Evolutionary conservation across 1,140 invertebrate species (phyloP).

Genomic region (Drosophila bipectinata): DNA sequence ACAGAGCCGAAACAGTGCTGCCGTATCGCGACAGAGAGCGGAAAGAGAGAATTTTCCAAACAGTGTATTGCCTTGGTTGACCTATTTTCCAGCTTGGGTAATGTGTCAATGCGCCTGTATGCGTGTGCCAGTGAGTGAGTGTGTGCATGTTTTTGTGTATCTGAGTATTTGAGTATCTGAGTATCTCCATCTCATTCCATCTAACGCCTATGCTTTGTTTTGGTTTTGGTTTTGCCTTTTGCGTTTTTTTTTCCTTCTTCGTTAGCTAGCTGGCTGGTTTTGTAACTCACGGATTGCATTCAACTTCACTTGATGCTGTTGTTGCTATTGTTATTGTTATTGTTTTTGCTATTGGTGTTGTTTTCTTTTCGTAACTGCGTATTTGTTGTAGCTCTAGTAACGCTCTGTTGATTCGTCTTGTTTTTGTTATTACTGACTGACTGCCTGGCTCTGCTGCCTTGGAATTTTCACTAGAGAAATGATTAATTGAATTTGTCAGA

Average conservation of each 20-base stretch:
- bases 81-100: constrained; percentile 79
- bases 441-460: constrained; percentile 14
- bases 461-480: constrained; percentile 78
- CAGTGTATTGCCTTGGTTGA: constrained; percentile 46
- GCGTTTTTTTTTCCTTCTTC: constrained; percentile 47
- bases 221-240: constrained; percentile 78
- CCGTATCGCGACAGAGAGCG: not conserved
- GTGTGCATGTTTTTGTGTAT: constrained; percentile 45
- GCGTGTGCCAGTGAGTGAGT: constrained; percentile 13
- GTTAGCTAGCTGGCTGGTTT: constrained; percentile 39
- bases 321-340: constrained; percentile 26
- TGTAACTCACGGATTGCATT: constrained; percentile 74
- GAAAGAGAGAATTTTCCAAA: constrained; percentile 1
- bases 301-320: constrained; percentile 43
- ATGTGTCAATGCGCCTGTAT: constrained; percentile 50
- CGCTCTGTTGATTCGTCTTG: constrained; percentile 59
- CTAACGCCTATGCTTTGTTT: constrained; percentile 78
- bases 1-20: constrained; percentile 67
- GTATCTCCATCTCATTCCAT: constrained; percentile 45
- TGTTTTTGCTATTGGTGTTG: constrained; percentile 21
- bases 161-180: constrained; percentile 40
- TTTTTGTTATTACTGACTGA: constrained; percentile 30
- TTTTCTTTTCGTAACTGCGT: constrained; percentile 75
- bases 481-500: constrained; percentile 78
- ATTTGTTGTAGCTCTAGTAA: constrained; percentile 73